phyloP scores from a whole-genome alignment of 2,888 invertebrate genomes.

The Sympetrum striolatum region DNA sequence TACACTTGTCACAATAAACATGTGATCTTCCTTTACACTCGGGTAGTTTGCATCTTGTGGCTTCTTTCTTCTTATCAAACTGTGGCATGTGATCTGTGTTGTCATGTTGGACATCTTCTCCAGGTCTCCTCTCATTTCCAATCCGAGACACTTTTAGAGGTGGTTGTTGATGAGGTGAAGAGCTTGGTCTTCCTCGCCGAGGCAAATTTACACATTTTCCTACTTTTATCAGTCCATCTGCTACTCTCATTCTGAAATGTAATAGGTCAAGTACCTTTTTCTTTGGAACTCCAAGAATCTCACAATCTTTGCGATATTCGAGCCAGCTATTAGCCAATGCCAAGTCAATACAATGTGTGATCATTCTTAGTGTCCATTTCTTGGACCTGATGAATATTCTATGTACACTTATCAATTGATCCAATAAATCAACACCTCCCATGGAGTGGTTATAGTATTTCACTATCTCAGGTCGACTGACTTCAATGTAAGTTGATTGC shows the following conservation, averaged over 20 bases:
- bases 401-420: conserved; percentile 48
- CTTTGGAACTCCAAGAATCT: not conserved
- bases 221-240: not conserved
- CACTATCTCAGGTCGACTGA: conserved; percentile 49
- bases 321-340: conserved; percentile 49
- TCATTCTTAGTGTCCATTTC: conserved; percentile 49
- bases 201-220: not conserved
- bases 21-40: conserved; percentile 44
- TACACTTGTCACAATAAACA: conserved; percentile 45
- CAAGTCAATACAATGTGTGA: conserved; percentile 49
- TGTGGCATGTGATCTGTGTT: conserved; percentile 45
- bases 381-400: conserved; percentile 46
- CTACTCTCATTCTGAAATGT: not conserved
- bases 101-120: conserved; percentile 45
- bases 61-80: conserved; percentile 46
- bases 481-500: conserved; percentile 47
- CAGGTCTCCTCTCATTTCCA: conserved; percentile 32
- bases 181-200: not conserved
- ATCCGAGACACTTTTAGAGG: not conserved
- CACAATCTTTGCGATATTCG: conserved; percentile 45
- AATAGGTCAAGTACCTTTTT: conserved; percentile 14
- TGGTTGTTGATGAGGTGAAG: not conserved
- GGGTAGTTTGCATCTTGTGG: conserved; percentile 29
- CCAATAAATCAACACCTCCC: conserved; percentile 51
- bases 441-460: conserved; percentile 49